Evolutionary conservation across 2,888 invertebrate genomes (phyloP).

Genomic region (Pristionchus japonicus): DNA sequence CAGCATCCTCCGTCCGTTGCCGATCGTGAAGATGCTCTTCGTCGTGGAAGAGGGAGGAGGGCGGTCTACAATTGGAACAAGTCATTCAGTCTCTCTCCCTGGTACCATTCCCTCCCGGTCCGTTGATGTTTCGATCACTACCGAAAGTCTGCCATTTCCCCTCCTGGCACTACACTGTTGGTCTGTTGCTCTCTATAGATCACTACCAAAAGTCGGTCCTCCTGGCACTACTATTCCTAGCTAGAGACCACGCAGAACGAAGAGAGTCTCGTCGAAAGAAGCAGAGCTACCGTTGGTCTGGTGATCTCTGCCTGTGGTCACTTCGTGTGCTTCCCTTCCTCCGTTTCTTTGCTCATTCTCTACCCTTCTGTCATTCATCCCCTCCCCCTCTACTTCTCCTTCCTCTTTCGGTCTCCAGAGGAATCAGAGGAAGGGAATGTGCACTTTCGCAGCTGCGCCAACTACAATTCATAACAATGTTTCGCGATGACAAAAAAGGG

Average conservation of each 20-base stretch:
- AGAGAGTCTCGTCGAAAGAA: no score
- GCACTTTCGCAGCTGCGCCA: background rate
- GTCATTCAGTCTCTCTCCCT: background rate
- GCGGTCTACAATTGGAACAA: background rate
- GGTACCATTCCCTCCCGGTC: no score
- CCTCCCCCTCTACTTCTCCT: background rate
- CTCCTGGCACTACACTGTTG: no score
- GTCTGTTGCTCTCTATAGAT: background rate
- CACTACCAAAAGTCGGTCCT: no score
- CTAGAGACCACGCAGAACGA: no score
- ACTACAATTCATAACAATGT: background rate
- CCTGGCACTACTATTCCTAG: no score
- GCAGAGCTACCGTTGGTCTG: no score
- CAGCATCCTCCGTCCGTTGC: background rate
- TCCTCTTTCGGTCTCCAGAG: conserved; percentile 27
- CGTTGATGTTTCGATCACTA: no score
- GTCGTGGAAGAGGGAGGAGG: background rate
- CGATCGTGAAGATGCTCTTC: background rate
- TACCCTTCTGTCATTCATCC: background rate
- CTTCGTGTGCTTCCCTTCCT: no score
- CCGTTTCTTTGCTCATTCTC: conserved; percentile 19
- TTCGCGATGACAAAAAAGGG: background rate
- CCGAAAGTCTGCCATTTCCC: no score
- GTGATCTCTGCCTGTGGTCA: background rate
- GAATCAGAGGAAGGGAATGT: background rate